These are phyloP conservation scores for Bradynema listronoti DNA, from an alignment of 1,140 invertebrate genomes.

Conservation along the genomic window DNA sequence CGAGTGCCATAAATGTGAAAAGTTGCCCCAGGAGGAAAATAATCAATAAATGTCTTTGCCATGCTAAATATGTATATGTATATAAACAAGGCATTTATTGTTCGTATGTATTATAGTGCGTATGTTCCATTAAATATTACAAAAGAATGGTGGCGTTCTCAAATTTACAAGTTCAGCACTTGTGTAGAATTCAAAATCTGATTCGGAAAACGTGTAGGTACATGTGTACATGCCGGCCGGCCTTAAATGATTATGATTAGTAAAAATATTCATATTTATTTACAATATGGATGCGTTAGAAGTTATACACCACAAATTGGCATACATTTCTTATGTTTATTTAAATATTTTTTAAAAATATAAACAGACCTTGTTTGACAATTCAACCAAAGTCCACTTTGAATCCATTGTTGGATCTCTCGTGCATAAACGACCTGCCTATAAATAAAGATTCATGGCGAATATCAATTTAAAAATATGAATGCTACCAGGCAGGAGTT, in stretches of 20 bases:
- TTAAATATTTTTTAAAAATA: slow-evolving; percentile 3
- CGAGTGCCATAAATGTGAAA: slow-evolving; percentile 25
- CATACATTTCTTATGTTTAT: no score
- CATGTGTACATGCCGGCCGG: slow-evolving; percentile 46
- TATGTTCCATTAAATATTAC: no score
- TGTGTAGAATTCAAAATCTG: slow-evolving; percentile 43
- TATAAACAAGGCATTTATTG: slow-evolving; percentile 2
- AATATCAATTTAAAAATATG: no score
- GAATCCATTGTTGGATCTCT: slow-evolving; percentile 43
- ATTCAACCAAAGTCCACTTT: slow-evolving; percentile 43
- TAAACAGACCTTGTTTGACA: slow-evolving; percentile 39
- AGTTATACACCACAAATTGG: no score
- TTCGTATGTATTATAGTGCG: slow-evolving; percentile 2
- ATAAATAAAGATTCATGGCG: no score
- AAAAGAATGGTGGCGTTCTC: slow-evolving; percentile 42
- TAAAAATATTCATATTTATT: no score
- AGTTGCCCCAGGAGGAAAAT: slow-evolving; percentile 35
- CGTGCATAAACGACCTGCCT: slow-evolving; percentile 45
- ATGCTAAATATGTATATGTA: no score
- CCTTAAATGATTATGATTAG: slow-evolving; percentile 11
- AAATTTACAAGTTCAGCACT: slow-evolving; percentile 33
- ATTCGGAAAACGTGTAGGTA: slow-evolving; percentile 35
- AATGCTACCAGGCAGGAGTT: no score
- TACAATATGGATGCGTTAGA: no score
- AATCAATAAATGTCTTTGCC: slow-evolving; percentile 34